phyloP scores from a whole-genome alignment of 2,113 vertebrate species.

The Cranoglanis bouderius region DNA sequence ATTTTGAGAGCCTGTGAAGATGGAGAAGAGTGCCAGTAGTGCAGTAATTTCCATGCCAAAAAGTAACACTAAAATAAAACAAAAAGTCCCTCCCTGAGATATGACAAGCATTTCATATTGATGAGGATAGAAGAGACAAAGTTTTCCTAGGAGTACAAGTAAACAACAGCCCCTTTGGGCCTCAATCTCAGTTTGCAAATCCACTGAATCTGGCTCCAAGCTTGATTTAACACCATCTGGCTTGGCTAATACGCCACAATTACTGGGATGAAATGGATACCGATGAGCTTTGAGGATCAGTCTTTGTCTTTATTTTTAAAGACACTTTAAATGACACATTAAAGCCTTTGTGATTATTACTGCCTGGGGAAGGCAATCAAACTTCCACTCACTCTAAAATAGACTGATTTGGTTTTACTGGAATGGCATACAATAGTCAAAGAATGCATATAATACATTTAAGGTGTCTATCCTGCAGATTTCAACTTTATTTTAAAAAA shows the following conservation, averaged over 20 bases:
- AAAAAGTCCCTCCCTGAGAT: slow-evolving; percentile 27
- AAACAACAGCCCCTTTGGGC: slow-evolving; percentile 20
- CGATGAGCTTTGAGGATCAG: slow-evolving; percentile 46
- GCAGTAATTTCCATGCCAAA: slow-evolving; percentile 40
- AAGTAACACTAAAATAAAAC: slow-evolving; percentile 27
- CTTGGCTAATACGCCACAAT: slow-evolving; percentile 45
- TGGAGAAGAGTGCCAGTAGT: slow-evolving; percentile 49
- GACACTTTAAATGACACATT: slow-evolving; percentile 32
- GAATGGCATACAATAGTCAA: slow-evolving; percentile 49
- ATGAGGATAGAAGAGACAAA: slow-evolving; percentile 44
- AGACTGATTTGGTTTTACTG: slow-evolving; percentile 57
- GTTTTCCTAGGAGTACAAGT: slow-evolving; percentile 7
- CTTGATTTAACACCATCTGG: slow-evolving; percentile 44
- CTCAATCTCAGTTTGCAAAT: slow-evolving; percentile 25
- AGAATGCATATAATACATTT: slow-evolving; percentile 68
- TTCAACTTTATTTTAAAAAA: slow-evolving; percentile 51
- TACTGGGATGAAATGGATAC: slow-evolving; percentile 44
- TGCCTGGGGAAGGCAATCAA: slow-evolving; percentile 61
- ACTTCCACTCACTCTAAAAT: slow-evolving; percentile 44
- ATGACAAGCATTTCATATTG: slow-evolving; percentile 27
- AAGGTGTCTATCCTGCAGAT: slow-evolving; percentile 60
- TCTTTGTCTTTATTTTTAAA: slow-evolving; percentile 27
- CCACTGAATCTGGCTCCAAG: slow-evolving; percentile 26
- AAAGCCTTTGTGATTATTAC: slow-evolving; percentile 52
- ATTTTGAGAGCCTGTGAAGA: slow-evolving; percentile 69